These are phyloP conservation scores for Cheilosia urbana DNA, from an alignment of 2,888 invertebrate genomes.

Conservation along the genomic window DNA sequence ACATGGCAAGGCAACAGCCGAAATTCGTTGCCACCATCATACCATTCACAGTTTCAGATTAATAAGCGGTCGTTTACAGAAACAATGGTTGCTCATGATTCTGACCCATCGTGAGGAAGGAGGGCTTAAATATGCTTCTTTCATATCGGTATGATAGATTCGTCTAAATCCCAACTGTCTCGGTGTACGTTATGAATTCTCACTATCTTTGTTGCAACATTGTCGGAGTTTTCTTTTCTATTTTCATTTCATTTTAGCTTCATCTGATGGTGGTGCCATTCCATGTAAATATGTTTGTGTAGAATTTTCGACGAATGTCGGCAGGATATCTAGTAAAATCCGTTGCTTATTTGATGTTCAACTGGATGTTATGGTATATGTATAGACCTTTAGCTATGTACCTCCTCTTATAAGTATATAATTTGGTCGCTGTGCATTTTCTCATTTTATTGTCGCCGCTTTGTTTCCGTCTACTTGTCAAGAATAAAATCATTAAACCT, in stretches of 20 bases:
- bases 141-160: constrained; percentile 53
- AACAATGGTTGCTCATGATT: constrained; percentile 61
- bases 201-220: constrained; percentile 45
- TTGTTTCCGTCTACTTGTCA: constrained; percentile 36
- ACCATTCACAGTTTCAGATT: constrained; percentile 52
- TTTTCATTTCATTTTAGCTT: constrained; percentile 42
- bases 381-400: neutral
- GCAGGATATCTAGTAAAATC: constrained; percentile 35
- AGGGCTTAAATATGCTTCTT: constrained; percentile 25
- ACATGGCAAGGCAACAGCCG: constrained; percentile 34
- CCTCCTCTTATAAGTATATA: neutral
- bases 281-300: constrained; percentile 21
- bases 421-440: constrained; percentile 3
- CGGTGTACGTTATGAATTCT: constrained; percentile 29
- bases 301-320: constrained; percentile 32
- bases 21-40: constrained; percentile 48
- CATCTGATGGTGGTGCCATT: constrained; percentile 2
- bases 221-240: constrained; percentile 28
- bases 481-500: constrained; percentile 40
- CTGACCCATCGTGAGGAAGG: constrained; percentile 43
- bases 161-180: constrained; percentile 40
- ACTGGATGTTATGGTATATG: neutral
- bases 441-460: constrained; percentile 29
- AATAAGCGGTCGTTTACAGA: constrained; percentile 68
- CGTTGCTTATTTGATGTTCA: constrained; percentile 28